A percentile compares a stretch with the other conserved stretches of the same genome.
Evolutionary conservation across 2,888 invertebrate species (phyloP).

Genomic region (Orthosia incerta): DNA sequence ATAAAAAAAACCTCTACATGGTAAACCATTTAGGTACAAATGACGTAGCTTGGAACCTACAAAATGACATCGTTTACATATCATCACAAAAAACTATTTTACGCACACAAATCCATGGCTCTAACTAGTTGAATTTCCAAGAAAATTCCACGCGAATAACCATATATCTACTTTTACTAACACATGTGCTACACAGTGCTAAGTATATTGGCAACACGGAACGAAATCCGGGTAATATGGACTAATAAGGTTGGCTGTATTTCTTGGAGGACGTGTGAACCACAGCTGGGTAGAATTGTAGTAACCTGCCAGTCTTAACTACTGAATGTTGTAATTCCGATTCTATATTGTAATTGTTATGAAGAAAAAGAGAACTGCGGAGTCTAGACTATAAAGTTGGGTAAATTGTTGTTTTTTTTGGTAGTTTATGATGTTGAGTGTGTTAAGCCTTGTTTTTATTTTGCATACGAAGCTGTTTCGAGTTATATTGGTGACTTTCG

Average conservation of each 20-base stretch:
- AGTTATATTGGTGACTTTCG: not conserved
- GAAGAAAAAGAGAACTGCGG: conserved; percentile 18
- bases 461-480: not conserved
- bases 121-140: conserved; percentile 1
- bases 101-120: not conserved
- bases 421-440: not conserved
- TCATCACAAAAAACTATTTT: not conserved
- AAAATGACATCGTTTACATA: not conserved
- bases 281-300: conserved; percentile 81
- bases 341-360: conserved; percentile 64
- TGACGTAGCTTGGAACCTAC: not conserved
- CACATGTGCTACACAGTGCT: conserved; percentile 45
- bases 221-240: conserved; percentile 71
- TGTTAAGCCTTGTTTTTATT: conserved; percentile 1
- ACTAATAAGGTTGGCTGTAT: conserved; percentile 83
- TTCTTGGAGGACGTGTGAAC: conserved; percentile 81
- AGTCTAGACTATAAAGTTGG: conserved; percentile 4
- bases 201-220: conserved; percentile 66
- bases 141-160: conserved; percentile 15
- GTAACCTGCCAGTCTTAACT: conserved; percentile 72
- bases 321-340: conserved; percentile 43
- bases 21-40: not conserved
- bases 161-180: conserved; percentile 38
- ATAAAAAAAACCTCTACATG: too few species aligned
- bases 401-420: not conserved